Evolutionary conservation across 2,797 vertebrate species (phyloP).

Genomic region (Notoglanidium macrostoma): DNA sequence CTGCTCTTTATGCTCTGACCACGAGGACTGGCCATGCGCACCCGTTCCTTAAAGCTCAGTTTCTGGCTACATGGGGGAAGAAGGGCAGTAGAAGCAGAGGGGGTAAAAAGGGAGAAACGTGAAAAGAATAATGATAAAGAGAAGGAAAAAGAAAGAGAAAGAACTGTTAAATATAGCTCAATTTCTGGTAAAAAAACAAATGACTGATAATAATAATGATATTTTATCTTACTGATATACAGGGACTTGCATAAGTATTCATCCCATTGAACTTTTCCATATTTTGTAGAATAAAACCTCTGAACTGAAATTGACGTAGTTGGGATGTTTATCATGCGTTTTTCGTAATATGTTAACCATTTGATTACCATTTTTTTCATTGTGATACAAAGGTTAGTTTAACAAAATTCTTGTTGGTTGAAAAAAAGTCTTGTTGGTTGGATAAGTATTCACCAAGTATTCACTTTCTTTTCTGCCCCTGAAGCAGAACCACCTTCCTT

Average conservation of each 20-base stretch:
- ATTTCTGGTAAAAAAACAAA: conserved; percentile 37
- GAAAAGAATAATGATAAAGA: conserved; percentile 11
- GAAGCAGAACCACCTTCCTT: background rate
- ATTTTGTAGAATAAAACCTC: background rate
- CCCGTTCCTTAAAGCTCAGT: conserved; percentile 93
- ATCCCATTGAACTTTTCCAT: background rate
- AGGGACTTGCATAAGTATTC: background rate
- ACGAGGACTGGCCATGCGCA: conserved; percentile 93
- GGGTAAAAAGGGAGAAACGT: conserved; percentile 1
- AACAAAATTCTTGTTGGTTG: background rate
- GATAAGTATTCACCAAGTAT: background rate
- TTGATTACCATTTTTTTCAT: background rate
- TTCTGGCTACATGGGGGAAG: conserved; percentile 82
- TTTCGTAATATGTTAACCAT: background rate
- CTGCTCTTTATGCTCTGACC: conserved; percentile 94
- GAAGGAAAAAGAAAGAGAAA: conserved; percentile 30
- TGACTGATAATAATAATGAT: background rate
- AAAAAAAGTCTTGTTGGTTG: background rate
- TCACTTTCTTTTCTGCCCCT: too few species aligned
- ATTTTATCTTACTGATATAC: background rate
- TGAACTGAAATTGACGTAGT: background rate
- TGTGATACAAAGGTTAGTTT: background rate
- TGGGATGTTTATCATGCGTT: background rate
- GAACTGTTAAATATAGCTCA: conserved; percentile 17
- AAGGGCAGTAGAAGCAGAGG: background rate